Evolutionary conservation across 2,888 invertebrate genomes (phyloP).

Genomic region (Meloe dianella): DNA sequence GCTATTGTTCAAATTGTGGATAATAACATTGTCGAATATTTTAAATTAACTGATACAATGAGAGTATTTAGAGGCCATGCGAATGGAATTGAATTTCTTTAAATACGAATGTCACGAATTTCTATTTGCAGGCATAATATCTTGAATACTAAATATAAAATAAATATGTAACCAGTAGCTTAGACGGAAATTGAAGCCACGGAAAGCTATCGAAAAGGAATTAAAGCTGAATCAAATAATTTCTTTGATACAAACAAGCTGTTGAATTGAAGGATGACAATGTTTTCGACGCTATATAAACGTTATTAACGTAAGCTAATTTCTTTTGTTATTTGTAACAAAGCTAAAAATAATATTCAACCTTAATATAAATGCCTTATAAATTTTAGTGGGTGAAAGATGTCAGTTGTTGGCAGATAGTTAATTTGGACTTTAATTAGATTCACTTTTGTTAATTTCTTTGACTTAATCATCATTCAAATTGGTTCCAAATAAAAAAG

Average conservation of each 20-base stretch:
- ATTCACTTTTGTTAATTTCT: not conserved
- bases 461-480: not conserved
- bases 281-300: not conserved
- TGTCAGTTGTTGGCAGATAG: not conserved
- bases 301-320: too few species aligned
- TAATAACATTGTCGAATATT: too few species aligned
- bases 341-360: too few species aligned
- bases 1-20: not conserved
- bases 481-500: not conserved
- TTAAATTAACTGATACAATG: not conserved
- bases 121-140: not conserved
- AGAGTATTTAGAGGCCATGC: not conserved
- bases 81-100: too few species aligned
- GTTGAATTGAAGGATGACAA: not conserved
- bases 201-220: not conserved
- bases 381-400: not conserved
- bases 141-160: not conserved
- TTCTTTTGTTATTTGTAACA: not conserved
- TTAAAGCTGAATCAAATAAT: not conserved
- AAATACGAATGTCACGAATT: not conserved
- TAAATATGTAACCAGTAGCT: not conserved
- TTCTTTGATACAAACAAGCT: not conserved
- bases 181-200: not conserved
- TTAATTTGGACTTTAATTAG: not conserved
- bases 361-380: not conserved